Evolutionary conservation across 2,797 vertebrate genomes (phyloP).

Genomic region (Danio aesculapii): DNA sequence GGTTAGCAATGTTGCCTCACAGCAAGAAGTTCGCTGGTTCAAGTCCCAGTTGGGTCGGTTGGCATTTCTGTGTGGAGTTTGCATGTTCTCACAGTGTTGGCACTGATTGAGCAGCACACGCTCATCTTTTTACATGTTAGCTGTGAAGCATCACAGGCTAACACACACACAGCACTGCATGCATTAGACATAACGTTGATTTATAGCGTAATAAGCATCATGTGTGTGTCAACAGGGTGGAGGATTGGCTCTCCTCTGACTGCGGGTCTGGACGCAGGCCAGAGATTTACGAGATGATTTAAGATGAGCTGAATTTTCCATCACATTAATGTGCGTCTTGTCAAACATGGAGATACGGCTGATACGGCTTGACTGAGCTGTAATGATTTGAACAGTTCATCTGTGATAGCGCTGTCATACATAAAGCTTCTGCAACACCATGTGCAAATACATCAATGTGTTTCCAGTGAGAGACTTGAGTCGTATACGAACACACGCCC

Average conservation of each 20-base stretch:
- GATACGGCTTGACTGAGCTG: conserved; percentile 3
- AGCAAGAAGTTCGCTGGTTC: too few species aligned
- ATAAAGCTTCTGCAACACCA: conserved; percentile 4
- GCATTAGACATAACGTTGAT: conserved; percentile 9
- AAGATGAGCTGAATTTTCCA: conserved; percentile 1
- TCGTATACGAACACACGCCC: neutral
- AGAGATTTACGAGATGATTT: conserved; percentile 11
- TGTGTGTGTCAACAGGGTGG: neutral
- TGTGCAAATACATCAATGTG: neutral
- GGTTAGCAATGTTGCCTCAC: too few species aligned
- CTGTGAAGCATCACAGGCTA: neutral
- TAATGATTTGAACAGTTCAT: conserved; percentile 18
- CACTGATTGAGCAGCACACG: conserved; percentile 6
- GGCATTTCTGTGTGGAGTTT: too few species aligned
- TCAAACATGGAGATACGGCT: neutral
- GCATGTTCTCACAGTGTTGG: too few species aligned
- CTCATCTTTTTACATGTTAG: neutral
- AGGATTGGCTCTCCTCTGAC: conserved; percentile 7
- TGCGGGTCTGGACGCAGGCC: conserved; percentile 14
- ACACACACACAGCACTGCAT: neutral
- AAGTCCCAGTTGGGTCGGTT: too few species aligned
- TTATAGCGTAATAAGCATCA: conserved; percentile 12
- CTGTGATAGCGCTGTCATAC: neutral
- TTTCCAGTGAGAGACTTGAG: conserved; percentile 11
- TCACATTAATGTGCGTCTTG: neutral